These are phyloP conservation scores for Ptiloglossa arizonensis DNA, from an alignment of 1,140 invertebrate genomes.

Conservation along the genomic window DNA sequence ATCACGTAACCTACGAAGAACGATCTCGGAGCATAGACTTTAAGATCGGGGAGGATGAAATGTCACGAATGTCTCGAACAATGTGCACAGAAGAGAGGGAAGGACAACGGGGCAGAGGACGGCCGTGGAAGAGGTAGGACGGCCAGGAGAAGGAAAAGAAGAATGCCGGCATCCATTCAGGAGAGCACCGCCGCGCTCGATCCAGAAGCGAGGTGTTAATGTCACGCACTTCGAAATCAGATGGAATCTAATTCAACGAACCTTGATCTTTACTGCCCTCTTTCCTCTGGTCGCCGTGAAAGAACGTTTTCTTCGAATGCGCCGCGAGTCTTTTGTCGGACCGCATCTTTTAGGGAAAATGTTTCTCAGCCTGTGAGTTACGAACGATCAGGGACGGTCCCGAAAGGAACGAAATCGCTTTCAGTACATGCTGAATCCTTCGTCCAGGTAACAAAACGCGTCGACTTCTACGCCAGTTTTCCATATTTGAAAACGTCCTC, in stretches of 20 bases:
- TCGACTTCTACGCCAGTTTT: too few species aligned
- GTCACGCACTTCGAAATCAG: constrained; percentile 66
- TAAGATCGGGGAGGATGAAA: constrained; percentile 65
- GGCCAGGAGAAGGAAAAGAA: constrained; percentile 8
- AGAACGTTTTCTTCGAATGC: constrained; percentile 21
- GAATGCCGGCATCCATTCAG: constrained; percentile 54
- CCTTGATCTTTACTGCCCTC: constrained; percentile 63
- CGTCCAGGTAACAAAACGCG: too few species aligned
- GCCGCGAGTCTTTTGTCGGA: neutral
- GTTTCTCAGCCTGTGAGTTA: neutral
- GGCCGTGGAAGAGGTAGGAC: constrained; percentile 8
- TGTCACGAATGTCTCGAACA: constrained; percentile 68
- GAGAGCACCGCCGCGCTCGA: constrained; percentile 30
- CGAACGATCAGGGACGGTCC: too few species aligned
- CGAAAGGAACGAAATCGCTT: too few species aligned
- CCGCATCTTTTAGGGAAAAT: neutral
- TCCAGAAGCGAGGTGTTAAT: constrained; percentile 65
- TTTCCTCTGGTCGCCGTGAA: constrained; percentile 25
- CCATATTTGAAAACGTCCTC: too few species aligned
- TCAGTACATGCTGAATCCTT: too few species aligned
- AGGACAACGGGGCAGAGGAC: constrained; percentile 48
- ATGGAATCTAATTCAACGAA: constrained; percentile 63
- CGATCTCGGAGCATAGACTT: constrained; percentile 63
- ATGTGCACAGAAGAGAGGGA: constrained; percentile 38
- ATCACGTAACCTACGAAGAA: constrained; percentile 53